Evolutionary conservation across 2,888 invertebrate genomes (phyloP), one percentile per base, ranked within the genome.

Genomic region (Molorchus minor): DNA sequence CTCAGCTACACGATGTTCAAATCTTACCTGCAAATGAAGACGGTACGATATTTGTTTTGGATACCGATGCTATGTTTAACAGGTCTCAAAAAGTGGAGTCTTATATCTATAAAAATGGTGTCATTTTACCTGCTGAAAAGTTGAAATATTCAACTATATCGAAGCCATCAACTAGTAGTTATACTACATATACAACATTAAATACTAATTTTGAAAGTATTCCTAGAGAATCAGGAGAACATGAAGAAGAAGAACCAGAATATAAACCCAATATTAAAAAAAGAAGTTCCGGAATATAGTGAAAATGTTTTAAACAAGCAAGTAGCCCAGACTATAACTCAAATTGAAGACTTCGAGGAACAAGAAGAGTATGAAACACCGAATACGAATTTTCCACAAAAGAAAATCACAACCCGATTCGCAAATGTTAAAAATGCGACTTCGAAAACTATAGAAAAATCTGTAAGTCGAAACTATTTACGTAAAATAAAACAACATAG

Each of bases 31-130:
- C 76, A 2, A 78, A 74, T 68, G 75, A 72, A 19, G 78, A 79
- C 64, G 76, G 75, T 7, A 77, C 75, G 33, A 71, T 77, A 49
- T 79, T 78, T 60, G 69, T 77, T 35, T 68, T 79, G n/a, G 77
- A 78, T 46, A 77, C 78, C 2, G 71, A 75, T 30, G 67, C 70
- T 51, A 69, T 76, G 69, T 72, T 70, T 54, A 68, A 64, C 13
- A 62, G 70, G 21, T 68, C 72, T 12, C 69, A 71, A 36, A 72
- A 74, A 65, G 68, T 76, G 20, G 72, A 74, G 56, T 75, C 78
- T 0, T 79, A 75, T 47, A 68, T 77, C 47, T 77, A 77, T 59
- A 74, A 73, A 60, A 77, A 78, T 62, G 78, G 77, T 51, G 68
- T 71, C 30, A 58, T 79, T 12, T 67, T 78, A 20, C 75, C 76